Base-by-base conservation (phyloP, 2,113 vertebrate species). In the Stegastes partitus region DNA sequence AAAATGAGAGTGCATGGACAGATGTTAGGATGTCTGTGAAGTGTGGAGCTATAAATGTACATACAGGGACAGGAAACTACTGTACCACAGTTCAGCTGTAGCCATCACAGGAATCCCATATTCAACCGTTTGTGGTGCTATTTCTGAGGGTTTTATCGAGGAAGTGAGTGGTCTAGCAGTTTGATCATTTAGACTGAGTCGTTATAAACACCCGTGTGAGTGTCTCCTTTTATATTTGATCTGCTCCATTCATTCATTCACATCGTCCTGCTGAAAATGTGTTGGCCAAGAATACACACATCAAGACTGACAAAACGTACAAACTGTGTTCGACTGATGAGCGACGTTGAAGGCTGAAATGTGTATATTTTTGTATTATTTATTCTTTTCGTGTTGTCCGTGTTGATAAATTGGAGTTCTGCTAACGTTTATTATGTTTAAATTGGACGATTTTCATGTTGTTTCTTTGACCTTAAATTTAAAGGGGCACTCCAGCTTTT, bases 351-450 rank as follows among this genome's bases (percentile, higher is more conserved):
- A 42, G 44, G 61, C 61, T 65, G 21, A 71, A 34, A 26, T 0
- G 0, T 76, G 57, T 74, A 59, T 82, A 53, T 81, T 73, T 88
- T 42, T 68, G n/a, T 58, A 28, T 82, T 85, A 83, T 89, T 83
- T 89, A 83, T 87, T 79, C 21, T 70, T 76, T 65, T 39, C 15
- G 25, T 59, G 54, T 77, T 53, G 58, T 74, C 54, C 10, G 10
- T 70, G 39, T 58, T 72, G 8, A 82, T 26, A 4, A 54, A 51
- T 58, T 50, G 10, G 21, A 42, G 18, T 49, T 34, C 66, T 70
- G 26, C 5, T 54, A 22, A 68, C 14, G 37, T 56, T 63, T 15
- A 49, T 3, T 66, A 19, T 28, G 28, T 68, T 75, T 64, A 21
- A 62, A 73, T 54, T 50, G 11, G 25, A 39, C 19, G 9, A 1